Conservation (phyloP, 2,797 vertebrate species). For the Kryptopterus vitreolus region DNA sequence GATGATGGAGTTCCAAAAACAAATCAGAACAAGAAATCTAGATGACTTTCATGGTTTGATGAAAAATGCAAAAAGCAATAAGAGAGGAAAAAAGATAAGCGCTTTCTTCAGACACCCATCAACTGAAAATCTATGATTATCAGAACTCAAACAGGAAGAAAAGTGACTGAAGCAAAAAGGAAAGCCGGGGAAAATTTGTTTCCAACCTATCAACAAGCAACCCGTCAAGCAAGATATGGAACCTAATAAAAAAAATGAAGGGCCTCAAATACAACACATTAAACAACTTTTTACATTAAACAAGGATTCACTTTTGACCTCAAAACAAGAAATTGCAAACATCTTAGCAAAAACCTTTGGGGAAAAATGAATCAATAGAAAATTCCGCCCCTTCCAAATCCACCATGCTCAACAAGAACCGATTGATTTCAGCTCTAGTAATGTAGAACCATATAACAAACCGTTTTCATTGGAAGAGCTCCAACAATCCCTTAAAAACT, state of each 20-base stretch:
- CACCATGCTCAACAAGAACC: background rate
- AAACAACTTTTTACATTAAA: too few species aligned
- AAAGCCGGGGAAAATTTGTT: too few species aligned
- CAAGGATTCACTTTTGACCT: background rate
- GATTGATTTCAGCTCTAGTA: too few species aligned
- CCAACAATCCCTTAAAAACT: background rate
- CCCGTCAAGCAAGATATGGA: background rate
- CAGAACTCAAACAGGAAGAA: too few species aligned
- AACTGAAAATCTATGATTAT: too few species aligned
- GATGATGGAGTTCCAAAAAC: too few species aligned
- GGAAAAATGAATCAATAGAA: background rate
- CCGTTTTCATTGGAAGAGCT: background rate
- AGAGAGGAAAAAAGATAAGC: too few species aligned
- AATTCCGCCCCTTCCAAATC: background rate
- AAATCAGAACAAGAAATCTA: too few species aligned
- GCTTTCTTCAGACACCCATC: too few species aligned
- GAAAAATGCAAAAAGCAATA: too few species aligned
- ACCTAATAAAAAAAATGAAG: background rate
- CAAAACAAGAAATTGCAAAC: background rate
- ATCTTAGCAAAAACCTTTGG: background rate
- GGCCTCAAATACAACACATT: background rate
- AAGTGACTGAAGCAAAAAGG: too few species aligned
- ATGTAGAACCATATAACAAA: background rate
- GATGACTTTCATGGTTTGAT: too few species aligned
- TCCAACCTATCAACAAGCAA: background rate